Percentiles rank a stretch among this genome's conserved stretches.
Conservation (phyloP, 2,888 invertebrate genomes). For the Coelinius sp. region DNA sequence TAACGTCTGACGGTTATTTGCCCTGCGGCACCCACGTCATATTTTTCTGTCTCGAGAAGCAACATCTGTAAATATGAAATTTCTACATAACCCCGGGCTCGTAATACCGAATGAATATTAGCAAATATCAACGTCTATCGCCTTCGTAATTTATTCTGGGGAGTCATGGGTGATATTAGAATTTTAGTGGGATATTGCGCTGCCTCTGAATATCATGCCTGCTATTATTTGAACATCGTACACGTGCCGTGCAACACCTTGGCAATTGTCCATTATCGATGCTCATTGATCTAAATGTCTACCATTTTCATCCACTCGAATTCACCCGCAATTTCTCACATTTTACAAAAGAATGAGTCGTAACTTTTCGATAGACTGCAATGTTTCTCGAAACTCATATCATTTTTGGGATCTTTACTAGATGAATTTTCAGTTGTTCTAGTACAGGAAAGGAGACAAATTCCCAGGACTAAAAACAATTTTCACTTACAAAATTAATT, state of each 20-base stretch:
- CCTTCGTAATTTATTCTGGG: background rate
- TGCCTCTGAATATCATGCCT: background rate
- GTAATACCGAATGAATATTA: background rate
- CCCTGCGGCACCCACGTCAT: background rate
- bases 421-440: background rate
- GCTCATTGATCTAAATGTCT: conserved; percentile 24
- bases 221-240: background rate
- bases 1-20: conserved; percentile 8
- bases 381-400: no score
- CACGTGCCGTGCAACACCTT: background rate
- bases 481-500: background rate
- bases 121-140: background rate
- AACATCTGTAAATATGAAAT: background rate
- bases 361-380: no score
- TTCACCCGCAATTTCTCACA: background rate
- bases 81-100: background rate
- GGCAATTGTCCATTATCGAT: conserved; percentile 26
- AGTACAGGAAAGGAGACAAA: background rate
- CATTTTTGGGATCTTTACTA: no score
- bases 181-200: background rate
- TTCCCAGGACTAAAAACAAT: background rate
- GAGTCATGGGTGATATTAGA: background rate
- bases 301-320: conserved; percentile 7
- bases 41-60: background rate
- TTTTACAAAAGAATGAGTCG: background rate